Base-by-base conservation (phyloP, 2,797 vertebrate genomes). In the Eospalax fontanierii region DNA sequence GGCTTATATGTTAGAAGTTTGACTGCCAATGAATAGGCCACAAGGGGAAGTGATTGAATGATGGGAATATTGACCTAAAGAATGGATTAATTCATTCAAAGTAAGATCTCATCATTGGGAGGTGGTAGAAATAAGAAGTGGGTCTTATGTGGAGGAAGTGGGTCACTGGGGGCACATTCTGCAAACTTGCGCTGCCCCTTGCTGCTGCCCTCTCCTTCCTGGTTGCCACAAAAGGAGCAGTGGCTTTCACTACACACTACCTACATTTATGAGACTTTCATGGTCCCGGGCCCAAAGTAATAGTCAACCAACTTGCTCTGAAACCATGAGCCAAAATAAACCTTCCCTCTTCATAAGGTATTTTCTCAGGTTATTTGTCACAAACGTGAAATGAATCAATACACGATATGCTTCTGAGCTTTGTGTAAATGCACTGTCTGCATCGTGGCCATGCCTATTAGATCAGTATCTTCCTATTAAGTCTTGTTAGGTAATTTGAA, bases 401-500 rank as follows among this genome's bases (percentile, higher is more conserved):
- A 14, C 16, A 66, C 22, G 46, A 50, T 46, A 65, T 6, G 46
- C 26, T 57, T 50, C 33, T 6, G 63, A 68, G 26, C 38, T 75
- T 66, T 89, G 33, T 70, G 57, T 73, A 91, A 81, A 92, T 73
- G 40, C 3, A 15, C 22, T 71, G 73, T 68, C 86, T 89, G 43
- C 19, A 75, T 14, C 12, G 14, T 54, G 14, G 50, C 24, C 43
- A 19, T 86, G 28, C 2, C 0, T 46, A 50, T 86, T 28, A 74
- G 61, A 76, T 71, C 2, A 4, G 30, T 74, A 30, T 76, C 70
- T 92, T 40, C 30, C 22, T 35, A 63, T 40, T 75, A 15, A 73
- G 28, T 65, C 16, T 83, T 59, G n/a, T 63, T 80, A 66, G 74
- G 38, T 83, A 61, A 8, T 85, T 89, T 43, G 43, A 85, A 95